A percentile compares a stretch with the other conserved stretches of the same genome.
phyloP scores from a whole-genome alignment of 2,113 vertebrate species.

The Cacatua alba region DNA sequence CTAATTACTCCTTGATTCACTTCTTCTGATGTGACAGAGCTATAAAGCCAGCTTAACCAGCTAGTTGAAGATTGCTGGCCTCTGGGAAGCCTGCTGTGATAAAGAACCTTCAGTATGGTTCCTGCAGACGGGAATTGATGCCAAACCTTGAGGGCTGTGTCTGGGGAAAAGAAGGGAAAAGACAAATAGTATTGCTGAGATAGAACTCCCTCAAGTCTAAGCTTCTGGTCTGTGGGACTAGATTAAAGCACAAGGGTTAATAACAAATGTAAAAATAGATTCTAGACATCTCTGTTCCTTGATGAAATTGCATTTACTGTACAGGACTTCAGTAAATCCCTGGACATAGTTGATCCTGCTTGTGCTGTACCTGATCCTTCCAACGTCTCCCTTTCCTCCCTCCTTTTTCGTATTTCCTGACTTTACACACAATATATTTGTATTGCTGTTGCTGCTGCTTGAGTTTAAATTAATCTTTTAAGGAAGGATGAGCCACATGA shows the following conservation, averaged over 20 bases:
- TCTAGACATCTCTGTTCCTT: not conserved
- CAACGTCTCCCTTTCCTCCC: not conserved
- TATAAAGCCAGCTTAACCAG: not conserved
- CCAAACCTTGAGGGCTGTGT: not conserved
- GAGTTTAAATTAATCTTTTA: constrained; percentile 62
- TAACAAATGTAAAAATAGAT: not conserved
- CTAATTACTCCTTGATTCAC: not conserved
- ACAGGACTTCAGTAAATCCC: not conserved
- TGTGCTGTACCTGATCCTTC: not conserved
- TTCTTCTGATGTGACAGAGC: not conserved
- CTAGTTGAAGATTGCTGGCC: not conserved
- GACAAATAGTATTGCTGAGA: not conserved
- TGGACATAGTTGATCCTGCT: not conserved
- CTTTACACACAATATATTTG: not conserved
- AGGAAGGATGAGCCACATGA: constrained; percentile 32
- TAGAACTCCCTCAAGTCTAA: not conserved
- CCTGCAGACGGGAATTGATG: not conserved
- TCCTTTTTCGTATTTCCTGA: not conserved
- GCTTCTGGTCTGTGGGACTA: not conserved
- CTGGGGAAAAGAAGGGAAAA: not conserved
- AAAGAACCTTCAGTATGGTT: not conserved
- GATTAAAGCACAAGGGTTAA: not conserved
- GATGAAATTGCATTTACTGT: not conserved
- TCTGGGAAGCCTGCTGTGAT: not conserved
- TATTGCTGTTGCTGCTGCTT: not conserved